Evolutionary conservation across 2,797 vertebrate genomes (phyloP).

Genomic region (Enteromius thamalakanensis): DNA sequence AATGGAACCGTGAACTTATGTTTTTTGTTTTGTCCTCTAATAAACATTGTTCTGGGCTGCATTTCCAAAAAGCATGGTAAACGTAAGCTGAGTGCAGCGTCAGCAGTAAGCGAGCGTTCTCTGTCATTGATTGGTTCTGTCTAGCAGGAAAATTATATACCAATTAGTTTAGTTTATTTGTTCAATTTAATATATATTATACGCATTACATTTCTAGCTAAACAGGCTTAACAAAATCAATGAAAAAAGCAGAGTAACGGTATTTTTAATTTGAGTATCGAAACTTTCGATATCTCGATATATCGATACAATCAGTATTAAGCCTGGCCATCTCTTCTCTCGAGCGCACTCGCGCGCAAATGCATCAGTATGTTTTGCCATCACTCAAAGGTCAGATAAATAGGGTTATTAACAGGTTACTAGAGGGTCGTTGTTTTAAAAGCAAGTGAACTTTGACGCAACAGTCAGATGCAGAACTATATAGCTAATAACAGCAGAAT

Average conservation of each 20-base stretch:
- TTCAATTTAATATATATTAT: not conserved
- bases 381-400: conserved; percentile 22
- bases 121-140: not conserved
- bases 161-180: not conserved
- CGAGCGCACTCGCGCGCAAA: not conserved
- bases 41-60: not conserved
- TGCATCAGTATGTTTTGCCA: not conserved
- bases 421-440: conserved; percentile 5
- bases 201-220: not conserved
- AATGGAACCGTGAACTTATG: not conserved
- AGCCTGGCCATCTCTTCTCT: not conserved
- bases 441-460: not conserved
- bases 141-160: not conserved
- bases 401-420: not conserved
- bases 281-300: not conserved
- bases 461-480: not conserved
- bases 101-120: not conserved
- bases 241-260: not conserved
- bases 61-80: not conserved
- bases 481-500: not conserved
- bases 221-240: not conserved
- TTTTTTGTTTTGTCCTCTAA: not conserved
- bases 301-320: not conserved
- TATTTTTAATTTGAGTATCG: not conserved
- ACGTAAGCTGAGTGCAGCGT: not conserved